These are phyloP conservation scores for Scaptomyza montana DNA, from an alignment of 1,140 invertebrate species.

Conservation along the genomic window DNA sequence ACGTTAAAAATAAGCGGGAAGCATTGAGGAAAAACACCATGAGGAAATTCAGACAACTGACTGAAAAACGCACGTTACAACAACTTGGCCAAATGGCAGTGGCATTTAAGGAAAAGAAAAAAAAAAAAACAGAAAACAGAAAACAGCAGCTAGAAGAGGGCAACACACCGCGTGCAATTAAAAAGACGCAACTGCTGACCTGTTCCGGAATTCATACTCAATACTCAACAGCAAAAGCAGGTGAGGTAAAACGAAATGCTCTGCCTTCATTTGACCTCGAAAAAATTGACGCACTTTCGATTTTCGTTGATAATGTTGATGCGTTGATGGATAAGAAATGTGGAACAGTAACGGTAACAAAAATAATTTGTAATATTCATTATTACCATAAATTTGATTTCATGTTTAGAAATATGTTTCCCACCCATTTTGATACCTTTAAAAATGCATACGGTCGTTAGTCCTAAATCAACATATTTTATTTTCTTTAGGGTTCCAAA, in stretches of 20 bases:
- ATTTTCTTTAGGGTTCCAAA: too few species aligned
- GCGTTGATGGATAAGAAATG: background rate
- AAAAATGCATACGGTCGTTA: too few species aligned
- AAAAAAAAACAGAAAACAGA: conserved; percentile 12
- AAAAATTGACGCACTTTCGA: background rate
- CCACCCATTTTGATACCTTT: too few species aligned
- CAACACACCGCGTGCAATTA: conserved; percentile 55
- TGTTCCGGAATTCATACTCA: conserved; percentile 7
- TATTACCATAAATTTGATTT: too few species aligned
- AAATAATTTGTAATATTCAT: too few species aligned
- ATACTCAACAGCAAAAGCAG: background rate
- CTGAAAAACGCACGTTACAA: conserved; percentile 48
- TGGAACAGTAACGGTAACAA: background rate
- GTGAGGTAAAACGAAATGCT: conserved; percentile 3
- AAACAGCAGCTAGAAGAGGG: conserved; percentile 53
- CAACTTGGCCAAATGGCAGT: conserved; percentile 46
- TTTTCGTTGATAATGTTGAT: background rate
- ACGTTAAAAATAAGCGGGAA: conserved; percentile 69
- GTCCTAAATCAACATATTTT: too few species aligned
- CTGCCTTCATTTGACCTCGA: background rate
- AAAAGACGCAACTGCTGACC: conserved; percentile 34
- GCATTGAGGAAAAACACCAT: conserved; percentile 70
- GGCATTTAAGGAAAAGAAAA: conserved; percentile 22
- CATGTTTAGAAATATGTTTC: too few species aligned
- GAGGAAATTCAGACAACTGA: conserved; percentile 59